phyloP scores from a whole-genome alignment of 2,113 vertebrate species.

The Sinocyclocheilus anshuiensis region DNA sequence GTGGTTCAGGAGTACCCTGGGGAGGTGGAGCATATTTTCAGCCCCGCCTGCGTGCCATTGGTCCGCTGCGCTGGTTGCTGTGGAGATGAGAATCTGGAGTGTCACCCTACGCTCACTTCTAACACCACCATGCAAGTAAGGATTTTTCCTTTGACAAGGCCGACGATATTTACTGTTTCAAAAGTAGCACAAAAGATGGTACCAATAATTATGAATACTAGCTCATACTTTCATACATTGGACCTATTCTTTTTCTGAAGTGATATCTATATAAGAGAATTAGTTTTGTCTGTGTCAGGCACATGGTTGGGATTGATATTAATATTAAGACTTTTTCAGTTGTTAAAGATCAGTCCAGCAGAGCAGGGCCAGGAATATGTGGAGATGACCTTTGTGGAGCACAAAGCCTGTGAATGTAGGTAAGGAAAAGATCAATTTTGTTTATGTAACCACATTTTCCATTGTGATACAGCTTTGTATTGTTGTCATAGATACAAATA shows the following conservation, averaged over 20 bases:
- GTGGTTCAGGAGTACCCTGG: slow-evolving; percentile 85
- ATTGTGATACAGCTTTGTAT: not conserved
- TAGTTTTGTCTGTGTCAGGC: not conserved
- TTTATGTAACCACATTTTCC: slow-evolving; percentile 39
- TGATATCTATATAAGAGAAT: not conserved
- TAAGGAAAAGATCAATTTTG: slow-evolving; percentile 67
- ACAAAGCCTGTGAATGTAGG: slow-evolving; percentile 84
- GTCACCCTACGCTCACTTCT: slow-evolving; percentile 77
- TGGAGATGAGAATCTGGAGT: slow-evolving; percentile 87
- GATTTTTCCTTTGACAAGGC: not conserved
- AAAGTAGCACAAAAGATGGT: not conserved
- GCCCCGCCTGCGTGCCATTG: slow-evolving; percentile 88
- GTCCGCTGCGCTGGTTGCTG: slow-evolving; percentile 92
- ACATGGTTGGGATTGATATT: not conserved
- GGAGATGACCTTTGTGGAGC: slow-evolving; percentile 82
- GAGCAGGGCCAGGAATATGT: slow-evolving; percentile 76
- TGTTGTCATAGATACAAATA: slow-evolving; percentile 1
- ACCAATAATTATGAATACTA: no score
- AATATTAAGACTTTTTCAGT: slow-evolving; percentile 59
- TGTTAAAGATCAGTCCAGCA: slow-evolving; percentile 78
- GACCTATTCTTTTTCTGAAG: not conserved
- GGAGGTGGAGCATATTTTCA: slow-evolving; percentile 90
- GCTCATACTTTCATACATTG: no score
- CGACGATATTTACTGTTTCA: not conserved
- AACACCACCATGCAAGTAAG: slow-evolving; percentile 92